Percentiles rank a stretch among this genome's conserved stretches.
Evolutionary conservation across 1,140 invertebrate genomes (phyloP).

Genomic region (Elysia chlorotica): DNA sequence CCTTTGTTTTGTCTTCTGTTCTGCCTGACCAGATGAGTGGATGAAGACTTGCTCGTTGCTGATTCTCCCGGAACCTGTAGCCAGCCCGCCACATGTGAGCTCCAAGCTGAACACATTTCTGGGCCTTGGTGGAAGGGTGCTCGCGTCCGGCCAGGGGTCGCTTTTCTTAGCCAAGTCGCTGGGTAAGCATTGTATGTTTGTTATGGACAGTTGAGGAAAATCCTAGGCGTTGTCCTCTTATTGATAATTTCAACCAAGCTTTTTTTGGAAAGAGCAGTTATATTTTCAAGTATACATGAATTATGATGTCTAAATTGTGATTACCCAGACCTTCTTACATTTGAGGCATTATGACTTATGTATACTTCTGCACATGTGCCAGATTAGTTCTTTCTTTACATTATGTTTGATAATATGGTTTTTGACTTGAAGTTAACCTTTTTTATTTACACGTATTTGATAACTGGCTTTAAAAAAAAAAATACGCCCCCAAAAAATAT

Average conservation of each 20-base stretch:
- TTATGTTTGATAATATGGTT: no score
- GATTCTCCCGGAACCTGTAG: background rate
- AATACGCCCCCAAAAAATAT: no score
- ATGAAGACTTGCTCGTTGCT: conserved; percentile 13
- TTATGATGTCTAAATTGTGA: background rate
- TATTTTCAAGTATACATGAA: background rate
- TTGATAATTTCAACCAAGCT: background rate
- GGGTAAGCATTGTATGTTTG: background rate
- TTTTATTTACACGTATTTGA: no score
- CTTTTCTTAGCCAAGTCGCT: background rate
- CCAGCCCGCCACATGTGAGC: background rate
- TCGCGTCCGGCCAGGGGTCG: background rate
- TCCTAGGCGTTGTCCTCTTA: background rate
- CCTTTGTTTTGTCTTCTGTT: background rate
- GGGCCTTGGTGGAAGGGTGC: background rate
- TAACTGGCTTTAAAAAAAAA: no score
- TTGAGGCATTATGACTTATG: background rate
- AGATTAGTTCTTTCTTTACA: no score
- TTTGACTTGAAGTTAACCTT: no score
- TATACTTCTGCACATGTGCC: background rate
- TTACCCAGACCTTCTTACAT: no score
- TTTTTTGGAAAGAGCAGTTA: background rate
- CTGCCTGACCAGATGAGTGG: conserved; percentile 7
- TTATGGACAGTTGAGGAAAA: background rate
- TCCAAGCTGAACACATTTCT: background rate